A percentile compares a stretch with the other conserved stretches of the same genome.
Evolutionary conservation across 1,140 invertebrate species (phyloP).

Genomic region (Manduca sexta): DNA sequence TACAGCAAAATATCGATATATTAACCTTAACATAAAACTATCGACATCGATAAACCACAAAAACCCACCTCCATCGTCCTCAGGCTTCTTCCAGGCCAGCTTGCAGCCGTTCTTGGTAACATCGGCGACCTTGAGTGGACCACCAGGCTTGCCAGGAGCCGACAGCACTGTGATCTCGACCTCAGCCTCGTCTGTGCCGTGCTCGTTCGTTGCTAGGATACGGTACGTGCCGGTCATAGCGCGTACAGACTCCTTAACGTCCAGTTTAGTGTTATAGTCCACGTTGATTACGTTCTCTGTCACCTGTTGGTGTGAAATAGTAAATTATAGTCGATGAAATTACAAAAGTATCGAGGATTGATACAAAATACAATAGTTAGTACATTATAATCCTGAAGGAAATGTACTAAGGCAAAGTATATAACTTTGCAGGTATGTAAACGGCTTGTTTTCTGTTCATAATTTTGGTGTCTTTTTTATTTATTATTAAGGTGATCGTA

Average conservation of each 20-base stretch:
- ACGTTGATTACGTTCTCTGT: slow-evolving; percentile 86
- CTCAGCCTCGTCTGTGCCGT: slow-evolving; percentile 94
- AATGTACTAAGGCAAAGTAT: too few species aligned
- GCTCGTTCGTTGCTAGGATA: slow-evolving; percentile 92
- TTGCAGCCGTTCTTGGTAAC: slow-evolving; percentile 92
- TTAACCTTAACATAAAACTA: too few species aligned
- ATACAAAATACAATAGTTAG: too few species aligned
- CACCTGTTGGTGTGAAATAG: slow-evolving; percentile 34
- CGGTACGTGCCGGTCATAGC: slow-evolving; percentile 93
- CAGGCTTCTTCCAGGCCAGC: slow-evolving; percentile 96
- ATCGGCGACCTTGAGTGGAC: slow-evolving; percentile 93
- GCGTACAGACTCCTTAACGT: slow-evolving; percentile 86
- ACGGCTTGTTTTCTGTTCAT: too few species aligned
- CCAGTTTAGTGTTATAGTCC: slow-evolving; percentile 95
- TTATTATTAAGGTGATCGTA: too few species aligned
- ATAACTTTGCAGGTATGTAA: too few species aligned
- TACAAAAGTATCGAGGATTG: too few species aligned
- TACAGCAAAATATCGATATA: background rate
- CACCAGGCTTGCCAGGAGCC: slow-evolving; percentile 88
- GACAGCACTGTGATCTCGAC: slow-evolving; percentile 94
- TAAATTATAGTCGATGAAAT: too few species aligned
- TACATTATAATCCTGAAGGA: too few species aligned
- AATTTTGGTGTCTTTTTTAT: too few species aligned
- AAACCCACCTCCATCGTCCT: slow-evolving; percentile 93
- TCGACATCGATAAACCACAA: too few species aligned